These are phyloP conservation scores for Chromis chromis DNA, from an alignment of 2,797 vertebrate genomes.

Conservation along the genomic window DNA sequence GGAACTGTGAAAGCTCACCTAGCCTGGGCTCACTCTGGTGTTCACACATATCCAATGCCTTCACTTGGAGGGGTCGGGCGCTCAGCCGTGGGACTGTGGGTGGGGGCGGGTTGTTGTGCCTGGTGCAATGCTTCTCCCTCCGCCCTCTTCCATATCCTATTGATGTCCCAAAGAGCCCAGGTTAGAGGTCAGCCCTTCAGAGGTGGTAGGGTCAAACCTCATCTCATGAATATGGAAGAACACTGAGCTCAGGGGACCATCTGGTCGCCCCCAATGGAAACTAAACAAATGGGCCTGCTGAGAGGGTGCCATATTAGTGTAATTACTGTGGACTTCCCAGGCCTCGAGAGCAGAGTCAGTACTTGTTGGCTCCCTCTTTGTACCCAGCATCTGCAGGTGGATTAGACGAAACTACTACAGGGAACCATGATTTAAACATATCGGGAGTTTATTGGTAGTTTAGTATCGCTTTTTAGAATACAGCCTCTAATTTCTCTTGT, in stretches of 20 bases:
- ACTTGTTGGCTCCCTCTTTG: constrained; percentile 23
- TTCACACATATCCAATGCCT: constrained; percentile 65
- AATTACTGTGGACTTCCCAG: constrained; percentile 75
- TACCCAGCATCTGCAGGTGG: constrained; percentile 36
- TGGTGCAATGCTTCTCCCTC: constrained; percentile 54
- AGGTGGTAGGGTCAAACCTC: constrained; percentile 75
- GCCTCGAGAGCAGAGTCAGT: constrained; percentile 31
- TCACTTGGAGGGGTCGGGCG: constrained; percentile 50
- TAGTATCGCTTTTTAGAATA: background rate
- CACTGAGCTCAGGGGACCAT: constrained; percentile 72
- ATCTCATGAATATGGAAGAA: constrained; percentile 81
- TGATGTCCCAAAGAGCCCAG: constrained; percentile 72
- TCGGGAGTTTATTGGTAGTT: background rate
- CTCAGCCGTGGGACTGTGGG: constrained; percentile 53
- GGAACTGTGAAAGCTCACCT: constrained; percentile 66
- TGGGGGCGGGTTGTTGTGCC: constrained; percentile 47
- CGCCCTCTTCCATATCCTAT: constrained; percentile 69
- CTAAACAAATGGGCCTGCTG: constrained; percentile 75
- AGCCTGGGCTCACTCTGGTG: constrained; percentile 38
- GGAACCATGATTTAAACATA: background rate
- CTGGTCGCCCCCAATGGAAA: constrained; percentile 72
- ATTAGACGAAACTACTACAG: constrained; percentile 20
- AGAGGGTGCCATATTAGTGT: constrained; percentile 66
- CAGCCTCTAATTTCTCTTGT: too few relatives aligned
- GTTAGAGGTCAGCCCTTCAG: constrained; percentile 77